Percentiles rank a stretch among this genome's conserved stretches.
These are phyloP conservation scores for Popillia japonica DNA, from an alignment of 1,140 invertebrate genomes.

Conservation along the genomic window DNA sequence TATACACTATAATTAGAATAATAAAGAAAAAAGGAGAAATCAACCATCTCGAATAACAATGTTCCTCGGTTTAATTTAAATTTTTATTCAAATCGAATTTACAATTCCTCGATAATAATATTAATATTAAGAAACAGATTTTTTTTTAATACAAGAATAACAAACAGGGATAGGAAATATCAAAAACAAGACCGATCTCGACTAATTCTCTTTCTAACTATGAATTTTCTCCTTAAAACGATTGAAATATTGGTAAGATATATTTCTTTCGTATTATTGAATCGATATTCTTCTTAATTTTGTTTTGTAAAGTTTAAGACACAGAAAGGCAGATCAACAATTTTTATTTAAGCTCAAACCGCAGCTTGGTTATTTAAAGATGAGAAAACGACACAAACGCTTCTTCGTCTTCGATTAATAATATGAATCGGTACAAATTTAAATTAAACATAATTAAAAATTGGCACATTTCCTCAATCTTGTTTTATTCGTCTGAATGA, in stretches of 20 bases:
- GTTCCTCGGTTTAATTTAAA: neutral
- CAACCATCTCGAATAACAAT: neutral
- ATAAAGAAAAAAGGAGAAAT: neutral
- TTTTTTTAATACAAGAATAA: constrained; percentile 25
- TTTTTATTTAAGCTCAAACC: constrained; percentile 6
- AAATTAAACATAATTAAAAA: no score
- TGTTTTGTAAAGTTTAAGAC: constrained; percentile 11
- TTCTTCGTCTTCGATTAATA: no score
- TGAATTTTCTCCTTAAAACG: neutral
- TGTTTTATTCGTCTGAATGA: no score
- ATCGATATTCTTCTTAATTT: constrained; percentile 1
- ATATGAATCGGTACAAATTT: no score
- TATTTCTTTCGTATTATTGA: constrained; percentile 2
- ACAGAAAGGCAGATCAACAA: constrained; percentile 22
- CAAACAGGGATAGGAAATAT: neutral
- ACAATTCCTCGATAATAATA: constrained; percentile 23
- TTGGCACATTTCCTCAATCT: neutral
- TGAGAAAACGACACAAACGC: no score
- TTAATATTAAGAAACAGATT: constrained; percentile 24
- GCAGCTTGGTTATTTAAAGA: constrained; percentile 19
- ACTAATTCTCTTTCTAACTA: no score
- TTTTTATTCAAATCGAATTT: constrained; percentile 13
- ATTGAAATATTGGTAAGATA: constrained; percentile 19
- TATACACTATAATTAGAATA: no score
- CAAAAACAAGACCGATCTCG: no score